Base-by-base conservation (phyloP, 2,888 invertebrate species). In the Euzophera pinguis region DNA sequence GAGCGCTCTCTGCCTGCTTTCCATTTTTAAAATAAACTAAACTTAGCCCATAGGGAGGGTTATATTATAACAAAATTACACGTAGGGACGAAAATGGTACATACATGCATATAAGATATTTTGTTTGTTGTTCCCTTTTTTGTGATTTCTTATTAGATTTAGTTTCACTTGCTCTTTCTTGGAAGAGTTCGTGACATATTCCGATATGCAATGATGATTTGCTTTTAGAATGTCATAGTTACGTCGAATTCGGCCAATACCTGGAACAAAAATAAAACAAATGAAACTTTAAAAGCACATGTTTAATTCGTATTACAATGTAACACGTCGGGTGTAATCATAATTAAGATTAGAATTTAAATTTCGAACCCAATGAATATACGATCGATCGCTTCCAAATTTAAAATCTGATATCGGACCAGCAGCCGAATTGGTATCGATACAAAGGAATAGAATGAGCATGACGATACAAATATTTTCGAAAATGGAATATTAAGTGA, bases 401-500 rank as follows among this genome's bases (percentile, higher is more conserved):
- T 87, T 78, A 82, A 87, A 85, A 86, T 84, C 82, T 78, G 85
- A 85, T 88, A 84, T 75, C 75, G 62, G 60, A 65, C 62, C 78
- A 64, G 77, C 80, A 78, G 73, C 79, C 75, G 80, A 78, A 80
- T 76, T 78, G 68, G 63, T 64, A 47, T 69, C 69, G 68, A 75
- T 78, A 85, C 84, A 85, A 86, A 84, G 81, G 84, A 84, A 84
- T 83, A 81, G 82, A 84, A 78, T 78, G 81, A 84, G 84, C 87
- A 89, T 90, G 89, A 89, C 88, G 84, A 74, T 85, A 83, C 89
- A 85, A 89, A 88, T 88, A 86, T 86, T 87, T 86, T 87, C 74
- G 78, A 87, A 89, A 89, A 88, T 88, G 87, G 84, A 86, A 88
- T 89, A 88, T 88, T 86, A 88, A 88, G 85, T 87, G 84, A 83